Base-by-base conservation (phyloP, 2,797 vertebrate genomes). In the Siniperca scherzeri region DNA sequence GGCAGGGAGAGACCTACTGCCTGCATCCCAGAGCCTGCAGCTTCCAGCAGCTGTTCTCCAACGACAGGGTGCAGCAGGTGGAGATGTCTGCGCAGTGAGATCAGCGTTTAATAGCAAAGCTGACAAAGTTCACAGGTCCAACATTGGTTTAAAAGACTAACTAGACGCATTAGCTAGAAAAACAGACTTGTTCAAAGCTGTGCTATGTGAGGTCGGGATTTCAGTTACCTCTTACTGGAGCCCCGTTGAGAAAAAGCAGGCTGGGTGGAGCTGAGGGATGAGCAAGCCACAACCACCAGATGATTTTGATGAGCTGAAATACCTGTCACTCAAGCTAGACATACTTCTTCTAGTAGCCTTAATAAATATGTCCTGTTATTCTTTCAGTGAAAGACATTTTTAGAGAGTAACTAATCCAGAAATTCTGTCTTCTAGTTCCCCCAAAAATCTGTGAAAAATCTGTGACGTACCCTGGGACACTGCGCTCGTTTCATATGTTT, bases 71-170 rank as follows among this genome's bases (percentile, higher is more conserved):
- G 82, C 53, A 67, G 61, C 52, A 42, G 65, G 38, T 40, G 57
- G 7, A 33, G 11, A 57, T 38, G 5, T 30, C 7, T 36, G 38
- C 69, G 40, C 27, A 38, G 52, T 53, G 42, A 77, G 16, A 80
- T 69, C 53, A 75, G 44, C 30, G 22, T 44, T 65, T 22, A 60
- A 30, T 52, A 60, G 44, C 10, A 70, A 16, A 64, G 52, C 59
- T 76, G 55, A 74, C 70, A 61, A 46, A 64, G 67, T 70, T 87
- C 52, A 73, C 57, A 62, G 30, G 71, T 71, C 56, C 55, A 73
- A 17, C n/a, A 7, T 7, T 57, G 12, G 46, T 36, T 16, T 21
- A 25, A 42, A 30, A 27, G 1, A 68, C 12, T 68, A 30, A 36
- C 5, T 3, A 42, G n/a, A 57, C 33, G 53, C 36, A 38, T 50